Percentiles rank a stretch among this genome's conserved stretches.
These are phyloP conservation scores for Synanceia verrucosa DNA, from an alignment of 2,797 vertebrate genomes.

Conservation along the genomic window DNA sequence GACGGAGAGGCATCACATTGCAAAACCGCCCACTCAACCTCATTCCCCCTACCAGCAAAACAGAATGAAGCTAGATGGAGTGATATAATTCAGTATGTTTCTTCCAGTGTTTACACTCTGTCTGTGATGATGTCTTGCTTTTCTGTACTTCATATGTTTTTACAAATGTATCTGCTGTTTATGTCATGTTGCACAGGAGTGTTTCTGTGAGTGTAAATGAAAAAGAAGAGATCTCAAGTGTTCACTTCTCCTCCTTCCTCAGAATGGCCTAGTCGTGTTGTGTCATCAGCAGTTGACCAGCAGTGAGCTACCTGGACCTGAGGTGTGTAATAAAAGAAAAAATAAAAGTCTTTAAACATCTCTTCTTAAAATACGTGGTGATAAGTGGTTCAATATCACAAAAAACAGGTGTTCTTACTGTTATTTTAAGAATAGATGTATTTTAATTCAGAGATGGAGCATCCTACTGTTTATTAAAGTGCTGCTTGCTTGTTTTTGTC, in stretches of 20 bases:
- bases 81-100: slow-evolving; percentile 6
- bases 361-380: too few relatives aligned
- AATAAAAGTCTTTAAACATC: too few relatives aligned
- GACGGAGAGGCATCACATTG: slow-evolving; percentile 42
- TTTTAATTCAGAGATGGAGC: background rate
- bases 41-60: slow-evolving; percentile 35
- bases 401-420: background rate
- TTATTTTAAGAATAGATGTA: background rate
- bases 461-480: background rate
- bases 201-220: background rate
- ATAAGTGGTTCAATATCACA: background rate
- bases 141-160: background rate
- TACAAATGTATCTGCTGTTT: background rate
- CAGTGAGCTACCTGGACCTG: slow-evolving; percentile 67
- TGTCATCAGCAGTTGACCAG: slow-evolving; percentile 46
- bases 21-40: slow-evolving; percentile 52
- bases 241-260: slow-evolving; percentile 1
- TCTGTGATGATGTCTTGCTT: slow-evolving; percentile 1
- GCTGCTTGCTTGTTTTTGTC: background rate
- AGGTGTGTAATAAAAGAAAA: slow-evolving; percentile 64
- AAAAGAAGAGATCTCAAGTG: background rate
- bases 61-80: slow-evolving; percentile 41
- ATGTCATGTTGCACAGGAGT: background rate
- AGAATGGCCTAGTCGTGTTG: slow-evolving; percentile 72
- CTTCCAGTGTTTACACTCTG: background rate